Evolutionary conservation across 2,797 vertebrate genomes (phyloP).

Genomic region (Rhyacichthys aspro): DNA sequence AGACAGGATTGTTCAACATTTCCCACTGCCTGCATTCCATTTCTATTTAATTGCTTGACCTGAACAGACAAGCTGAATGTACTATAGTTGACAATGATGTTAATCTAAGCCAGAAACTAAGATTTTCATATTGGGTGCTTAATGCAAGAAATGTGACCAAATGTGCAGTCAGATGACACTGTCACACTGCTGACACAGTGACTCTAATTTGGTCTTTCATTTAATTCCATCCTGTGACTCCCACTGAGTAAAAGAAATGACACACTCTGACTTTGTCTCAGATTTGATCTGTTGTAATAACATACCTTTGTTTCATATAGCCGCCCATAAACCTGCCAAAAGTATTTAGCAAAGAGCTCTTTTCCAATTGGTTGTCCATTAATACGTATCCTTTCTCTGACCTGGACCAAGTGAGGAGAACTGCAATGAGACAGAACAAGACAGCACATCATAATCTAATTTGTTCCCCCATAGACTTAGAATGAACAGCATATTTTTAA

Average conservation of each 20-base stretch:
- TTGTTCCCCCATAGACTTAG: too few relatives aligned
- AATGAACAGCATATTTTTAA: too few relatives aligned
- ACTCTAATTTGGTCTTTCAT: constrained; percentile 22
- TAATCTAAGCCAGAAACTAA: background rate
- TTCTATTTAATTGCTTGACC: too few relatives aligned
- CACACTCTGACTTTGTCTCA: too few relatives aligned
- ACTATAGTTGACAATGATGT: too few relatives aligned
- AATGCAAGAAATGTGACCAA: constrained; percentile 10
- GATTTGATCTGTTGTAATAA: too few relatives aligned
- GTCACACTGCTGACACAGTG: constrained; percentile 18
- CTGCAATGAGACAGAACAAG: constrained; percentile 63
- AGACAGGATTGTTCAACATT: too few relatives aligned
- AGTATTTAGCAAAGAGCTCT: constrained; percentile 93
- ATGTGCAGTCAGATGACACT: constrained; percentile 51
- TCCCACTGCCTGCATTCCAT: too few relatives aligned
- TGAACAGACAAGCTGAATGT: too few relatives aligned
- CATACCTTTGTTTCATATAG: constrained; percentile 90
- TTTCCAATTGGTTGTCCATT: constrained; percentile 91
- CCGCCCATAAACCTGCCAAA: constrained; percentile 91
- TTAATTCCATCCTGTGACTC: constrained; percentile 30
- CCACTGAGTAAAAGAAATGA: background rate
- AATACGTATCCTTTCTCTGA: constrained; percentile 93
- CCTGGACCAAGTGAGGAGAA: constrained; percentile 95
- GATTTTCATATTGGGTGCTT: background rate
- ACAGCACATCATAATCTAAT: background rate